Evolutionary conservation across 2,113 vertebrate species (phyloP).

Genomic region (Toxostoma redivivum): DNA sequence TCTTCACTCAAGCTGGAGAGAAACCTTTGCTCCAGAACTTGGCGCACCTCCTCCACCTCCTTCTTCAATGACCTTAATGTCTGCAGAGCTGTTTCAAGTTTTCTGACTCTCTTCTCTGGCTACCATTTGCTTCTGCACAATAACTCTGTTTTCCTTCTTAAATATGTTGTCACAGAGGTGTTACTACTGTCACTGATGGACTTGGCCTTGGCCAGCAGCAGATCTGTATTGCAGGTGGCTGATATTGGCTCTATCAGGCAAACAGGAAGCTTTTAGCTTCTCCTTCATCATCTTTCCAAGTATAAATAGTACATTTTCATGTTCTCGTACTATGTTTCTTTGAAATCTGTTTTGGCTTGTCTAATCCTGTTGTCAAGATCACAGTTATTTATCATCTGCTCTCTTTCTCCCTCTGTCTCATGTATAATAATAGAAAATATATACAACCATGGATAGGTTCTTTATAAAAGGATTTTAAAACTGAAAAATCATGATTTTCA

Average conservation of each 20-base stretch:
- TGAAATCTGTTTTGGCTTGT: background rate
- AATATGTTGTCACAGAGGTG: background rate
- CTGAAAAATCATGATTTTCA: background rate
- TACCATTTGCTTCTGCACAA: background rate
- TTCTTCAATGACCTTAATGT: background rate
- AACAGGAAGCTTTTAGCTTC: background rate
- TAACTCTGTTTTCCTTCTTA: background rate
- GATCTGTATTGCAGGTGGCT: background rate
- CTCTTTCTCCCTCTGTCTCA: background rate
- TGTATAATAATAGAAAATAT: background rate
- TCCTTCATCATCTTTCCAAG: background rate
- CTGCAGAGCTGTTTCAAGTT: background rate
- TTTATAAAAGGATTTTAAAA: background rate
- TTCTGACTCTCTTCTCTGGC: background rate
- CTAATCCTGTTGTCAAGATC: background rate
- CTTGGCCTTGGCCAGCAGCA: fast-evolving
- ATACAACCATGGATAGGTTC: background rate
- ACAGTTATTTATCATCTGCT: background rate
- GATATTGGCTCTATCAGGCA: background rate
- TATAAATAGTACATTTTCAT: background rate
- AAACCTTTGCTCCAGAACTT: background rate
- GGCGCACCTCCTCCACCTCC: background rate
- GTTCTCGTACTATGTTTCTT: background rate
- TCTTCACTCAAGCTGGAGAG: background rate
- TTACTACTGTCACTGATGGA: no score